Percentiles rank a stretch among this genome's conserved stretches.
Evolutionary conservation across 37 sponge, comb jelly and placozoan species (phyloP).

Genomic region (Bolinopsis microptera): DNA sequence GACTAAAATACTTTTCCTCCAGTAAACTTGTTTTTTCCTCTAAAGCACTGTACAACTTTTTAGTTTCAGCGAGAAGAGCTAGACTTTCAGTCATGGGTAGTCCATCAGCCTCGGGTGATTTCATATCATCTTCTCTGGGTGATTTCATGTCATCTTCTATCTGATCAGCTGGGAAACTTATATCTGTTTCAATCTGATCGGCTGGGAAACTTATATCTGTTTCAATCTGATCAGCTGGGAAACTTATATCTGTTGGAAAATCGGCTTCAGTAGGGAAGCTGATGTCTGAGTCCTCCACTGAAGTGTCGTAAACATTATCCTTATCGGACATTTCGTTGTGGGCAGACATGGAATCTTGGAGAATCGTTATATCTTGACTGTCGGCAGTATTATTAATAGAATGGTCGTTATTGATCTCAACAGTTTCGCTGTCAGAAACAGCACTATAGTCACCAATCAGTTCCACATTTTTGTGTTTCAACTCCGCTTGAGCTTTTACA

Average conservation of each 20-base stretch:
- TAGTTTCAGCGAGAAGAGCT: conserved; percentile 35
- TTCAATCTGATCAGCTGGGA: neutral
- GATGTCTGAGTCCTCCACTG: neutral
- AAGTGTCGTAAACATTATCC: neutral
- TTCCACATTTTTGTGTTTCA: conserved; percentile 1
- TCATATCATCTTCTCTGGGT: neutral
- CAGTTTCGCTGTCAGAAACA: neutral
- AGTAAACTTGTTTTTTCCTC: conserved; percentile 42
- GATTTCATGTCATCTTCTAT: neutral
- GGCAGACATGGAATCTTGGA: neutral
- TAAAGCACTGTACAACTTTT: neutral
- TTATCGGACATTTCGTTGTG: conserved; percentile 23
- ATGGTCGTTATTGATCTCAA: neutral
- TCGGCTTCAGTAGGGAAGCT: neutral
- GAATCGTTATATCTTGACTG: neutral
- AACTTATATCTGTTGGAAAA: neutral
- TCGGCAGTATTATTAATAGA: neutral
- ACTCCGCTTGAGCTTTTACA: neutral
- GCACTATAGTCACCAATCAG: neutral
- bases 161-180: neutral
- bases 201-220: neutral
- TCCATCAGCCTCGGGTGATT: neutral
- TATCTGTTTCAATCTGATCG: neutral
- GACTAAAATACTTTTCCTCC: conserved; percentile 58
- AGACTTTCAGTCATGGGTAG: conserved; percentile 5